Conservation (phyloP, 2,888 invertebrate species). For the Noctua pronuba region DNA sequence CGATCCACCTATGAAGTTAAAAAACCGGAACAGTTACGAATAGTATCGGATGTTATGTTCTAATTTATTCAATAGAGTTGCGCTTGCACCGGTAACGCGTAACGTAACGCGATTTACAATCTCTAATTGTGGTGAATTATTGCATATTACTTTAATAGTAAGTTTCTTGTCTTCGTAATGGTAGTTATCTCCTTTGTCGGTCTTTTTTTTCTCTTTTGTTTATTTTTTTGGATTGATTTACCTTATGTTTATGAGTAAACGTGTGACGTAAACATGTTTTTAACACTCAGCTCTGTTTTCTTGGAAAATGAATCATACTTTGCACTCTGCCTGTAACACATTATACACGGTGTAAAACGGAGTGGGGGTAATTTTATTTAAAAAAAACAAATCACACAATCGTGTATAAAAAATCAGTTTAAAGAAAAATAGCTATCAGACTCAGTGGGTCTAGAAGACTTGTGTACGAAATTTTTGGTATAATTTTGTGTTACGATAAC, state of each 20-base stretch:
- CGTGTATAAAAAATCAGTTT: not conserved
- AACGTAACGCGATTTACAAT: conserved; percentile 55
- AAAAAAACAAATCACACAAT: too few species aligned
- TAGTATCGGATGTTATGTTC: conserved; percentile 68
- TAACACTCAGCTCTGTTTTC: conserved; percentile 3
- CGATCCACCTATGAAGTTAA: conserved; percentile 46
- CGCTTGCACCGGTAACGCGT: conserved; percentile 60
- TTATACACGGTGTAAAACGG: not conserved
- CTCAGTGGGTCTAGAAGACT: not conserved
- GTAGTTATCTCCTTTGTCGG: conserved; percentile 28
- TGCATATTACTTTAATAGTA: conserved; percentile 42
- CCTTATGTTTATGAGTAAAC: conserved; percentile 1
- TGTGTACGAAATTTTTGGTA: not conserved
- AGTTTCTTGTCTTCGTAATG: conserved; percentile 24
- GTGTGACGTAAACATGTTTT: not conserved
- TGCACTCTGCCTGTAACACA: too few species aligned
- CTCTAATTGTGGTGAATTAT: conserved; percentile 43
- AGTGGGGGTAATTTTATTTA: not conserved
- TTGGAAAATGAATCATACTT: not conserved
- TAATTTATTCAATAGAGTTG: conserved; percentile 63
- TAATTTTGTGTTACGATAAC: not conserved
- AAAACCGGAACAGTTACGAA: conserved; percentile 66
- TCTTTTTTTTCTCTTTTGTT: conserved; percentile 2
- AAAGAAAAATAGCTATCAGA: too few species aligned
- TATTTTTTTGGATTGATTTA: not conserved